Conservation (phyloP, 2,888 invertebrate genomes). For the Melanchra persicariae region DNA sequence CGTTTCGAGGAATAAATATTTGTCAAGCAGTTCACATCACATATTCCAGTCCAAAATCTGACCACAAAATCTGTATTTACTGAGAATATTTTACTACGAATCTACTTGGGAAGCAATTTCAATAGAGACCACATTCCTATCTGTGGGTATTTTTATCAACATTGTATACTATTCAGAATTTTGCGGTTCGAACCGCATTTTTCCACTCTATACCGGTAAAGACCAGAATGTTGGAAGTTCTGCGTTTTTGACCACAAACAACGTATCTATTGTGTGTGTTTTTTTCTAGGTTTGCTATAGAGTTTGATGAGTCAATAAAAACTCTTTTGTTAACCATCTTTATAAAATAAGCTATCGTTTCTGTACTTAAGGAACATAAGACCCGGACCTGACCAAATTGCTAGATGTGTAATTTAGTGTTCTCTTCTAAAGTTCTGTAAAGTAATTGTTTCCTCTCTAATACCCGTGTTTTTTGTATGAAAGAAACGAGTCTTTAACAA, state of each 20-base stretch:
- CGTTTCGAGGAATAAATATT: too few species aligned
- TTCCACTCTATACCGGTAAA: conserved; percentile 2
- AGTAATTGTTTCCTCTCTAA: too few species aligned
- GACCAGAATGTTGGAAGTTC: background rate
- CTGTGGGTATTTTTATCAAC: conserved; percentile 7
- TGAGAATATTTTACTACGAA: conserved; percentile 7
- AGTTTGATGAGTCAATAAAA: background rate
- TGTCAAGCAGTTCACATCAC: background rate
- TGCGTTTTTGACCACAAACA: background rate
- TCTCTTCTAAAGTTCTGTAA: too few species aligned
- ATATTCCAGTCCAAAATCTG: background rate
- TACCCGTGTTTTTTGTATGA: too few species aligned
- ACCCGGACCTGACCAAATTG: too few species aligned
- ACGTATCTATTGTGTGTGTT: too few species aligned
- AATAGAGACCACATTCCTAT: conserved; percentile 14
- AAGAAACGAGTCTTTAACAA: too few species aligned
- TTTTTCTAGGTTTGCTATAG: background rate
- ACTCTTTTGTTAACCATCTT: background rate
- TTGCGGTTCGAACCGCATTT: conserved; percentile 21
- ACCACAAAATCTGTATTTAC: background rate
- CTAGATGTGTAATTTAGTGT: too few species aligned
- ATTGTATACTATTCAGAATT: background rate
- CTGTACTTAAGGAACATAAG: too few species aligned
- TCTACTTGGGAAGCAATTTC: conserved; percentile 29
- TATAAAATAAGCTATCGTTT: too few species aligned